Evolutionary conservation across 2,797 vertebrate genomes (phyloP), one percentile per base, ranked within the genome.

Genomic region (Megalops cyprinoides): DNA sequence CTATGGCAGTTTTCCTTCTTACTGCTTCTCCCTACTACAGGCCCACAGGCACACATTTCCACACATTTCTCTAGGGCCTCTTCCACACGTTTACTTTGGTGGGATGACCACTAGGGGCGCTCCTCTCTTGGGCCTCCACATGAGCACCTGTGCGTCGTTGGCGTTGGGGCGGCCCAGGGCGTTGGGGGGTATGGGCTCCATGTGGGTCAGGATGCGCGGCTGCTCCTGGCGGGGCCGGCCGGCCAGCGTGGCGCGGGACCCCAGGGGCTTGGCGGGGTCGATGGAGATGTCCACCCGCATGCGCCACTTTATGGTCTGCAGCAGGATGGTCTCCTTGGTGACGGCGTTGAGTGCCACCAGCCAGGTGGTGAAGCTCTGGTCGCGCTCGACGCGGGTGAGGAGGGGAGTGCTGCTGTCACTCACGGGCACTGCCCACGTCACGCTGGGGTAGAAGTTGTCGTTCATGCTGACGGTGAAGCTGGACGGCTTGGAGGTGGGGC

Each of bases 361-460:
- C 98, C 98, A 99, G 0, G 98, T 99, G 79, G 97, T 99, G 91
- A 99, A 99, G 89, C 97, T 99, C 93, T 99, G 98, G 94, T 99
- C 98, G 87, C 98, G 94, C 86, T 97, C 97, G 91, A 99, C 99
- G 91, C 96, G 95, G 0, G 97, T 99, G 86, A 99, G 95, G 89
- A 98, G 91, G 0, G 98, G 97, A 7, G 97, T 94, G 1, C 98
- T 98, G 86, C 96, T 98, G 92, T 98, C 97, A 15, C 97, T 99
- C 88, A 99, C 97, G 0, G 98, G 98, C 83, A 99, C 97, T 0
- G 97, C 98, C 98, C 98, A 99, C 0, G 98, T 99, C 89, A 99
- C 98, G 0, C 97, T 99, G 74, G 98, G 98, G 89, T 99, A 99
- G 90, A 99, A 99, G 90, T 99, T 99, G 93, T 99, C 98, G 15